phyloP scores from a whole-genome alignment of 2,888 invertebrate genomes.

The Diaphora mendica region DNA sequence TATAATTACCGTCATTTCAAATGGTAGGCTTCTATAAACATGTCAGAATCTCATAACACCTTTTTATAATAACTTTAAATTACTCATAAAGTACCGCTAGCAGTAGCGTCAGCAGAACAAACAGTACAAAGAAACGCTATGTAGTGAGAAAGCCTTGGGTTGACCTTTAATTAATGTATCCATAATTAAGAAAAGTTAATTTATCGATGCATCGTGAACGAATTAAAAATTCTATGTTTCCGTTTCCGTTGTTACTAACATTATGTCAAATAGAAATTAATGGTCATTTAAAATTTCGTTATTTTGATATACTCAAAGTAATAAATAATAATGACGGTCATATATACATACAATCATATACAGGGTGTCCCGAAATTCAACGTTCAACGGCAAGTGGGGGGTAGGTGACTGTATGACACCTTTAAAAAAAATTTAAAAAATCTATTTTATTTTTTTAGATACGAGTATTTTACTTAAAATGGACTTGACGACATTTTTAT shows the following conservation, averaged over 20 bases:
- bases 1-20: slow-evolving; percentile 35
- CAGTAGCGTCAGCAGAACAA: slow-evolving; percentile 5
- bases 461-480: no score
- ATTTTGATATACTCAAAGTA: slow-evolving; percentile 21
- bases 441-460: no score
- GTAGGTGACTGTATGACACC: no score
- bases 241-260: slow-evolving; percentile 39
- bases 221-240: slow-evolving; percentile 41
- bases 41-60: slow-evolving; percentile 10
- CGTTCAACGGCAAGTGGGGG: no score
- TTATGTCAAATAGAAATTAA: slow-evolving; percentile 21
- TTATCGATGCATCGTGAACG: slow-evolving; percentile 32
- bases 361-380: no score
- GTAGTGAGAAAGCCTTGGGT: not conserved
- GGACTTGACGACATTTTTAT: no score
- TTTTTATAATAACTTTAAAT: slow-evolving; percentile 5
- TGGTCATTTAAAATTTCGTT: slow-evolving; percentile 12
- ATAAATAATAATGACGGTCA: slow-evolving; percentile 18
- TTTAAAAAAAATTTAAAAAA: no score
- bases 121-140: not conserved
- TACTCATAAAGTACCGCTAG: slow-evolving; percentile 7
- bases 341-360: no score
- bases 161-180: not conserved
- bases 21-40: slow-evolving; percentile 14
- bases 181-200: slow-evolving; percentile 24